A percentile compares a stretch with the other conserved stretches of the same genome.
Evolutionary conservation across 2,113 vertebrate genomes (phyloP).

Genomic region (Cyphomyrus plagiostoma): DNA sequence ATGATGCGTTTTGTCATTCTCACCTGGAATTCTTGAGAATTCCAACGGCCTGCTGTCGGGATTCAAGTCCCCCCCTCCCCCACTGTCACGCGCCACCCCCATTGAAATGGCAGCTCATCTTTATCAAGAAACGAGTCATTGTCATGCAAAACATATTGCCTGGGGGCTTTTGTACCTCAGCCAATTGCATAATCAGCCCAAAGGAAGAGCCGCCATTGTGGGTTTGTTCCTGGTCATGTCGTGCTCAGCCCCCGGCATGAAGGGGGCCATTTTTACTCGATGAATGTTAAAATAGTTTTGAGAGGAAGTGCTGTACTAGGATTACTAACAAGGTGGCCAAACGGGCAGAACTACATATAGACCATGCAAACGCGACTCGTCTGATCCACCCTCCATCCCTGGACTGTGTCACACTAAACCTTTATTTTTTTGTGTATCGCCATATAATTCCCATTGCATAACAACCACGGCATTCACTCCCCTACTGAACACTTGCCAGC

Average conservation of each 20-base stretch:
- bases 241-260: neutral
- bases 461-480: neutral
- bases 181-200: slow-evolving; percentile 21
- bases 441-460: slow-evolving; percentile 3
- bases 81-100: neutral
- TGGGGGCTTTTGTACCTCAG: slow-evolving; percentile 17
- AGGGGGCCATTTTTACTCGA: neutral
- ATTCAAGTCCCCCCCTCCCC: neutral
- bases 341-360: neutral
- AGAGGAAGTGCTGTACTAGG: neutral
- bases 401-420: neutral
- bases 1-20: neutral
- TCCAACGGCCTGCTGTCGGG: neutral
- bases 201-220: slow-evolving; percentile 19
- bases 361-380: neutral
- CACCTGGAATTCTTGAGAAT: neutral
- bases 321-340: neutral
- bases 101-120: neutral
- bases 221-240: slow-evolving; percentile 11
- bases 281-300: slow-evolving; percentile 17
- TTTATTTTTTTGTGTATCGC: slow-evolving; percentile 7
- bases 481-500: neutral
- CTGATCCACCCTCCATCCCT: neutral
- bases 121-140: slow-evolving; percentile 19
- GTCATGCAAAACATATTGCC: slow-evolving; percentile 18